Conservation (phyloP, 2,888 invertebrate species). For the Criorhina ranunculi region DNA sequence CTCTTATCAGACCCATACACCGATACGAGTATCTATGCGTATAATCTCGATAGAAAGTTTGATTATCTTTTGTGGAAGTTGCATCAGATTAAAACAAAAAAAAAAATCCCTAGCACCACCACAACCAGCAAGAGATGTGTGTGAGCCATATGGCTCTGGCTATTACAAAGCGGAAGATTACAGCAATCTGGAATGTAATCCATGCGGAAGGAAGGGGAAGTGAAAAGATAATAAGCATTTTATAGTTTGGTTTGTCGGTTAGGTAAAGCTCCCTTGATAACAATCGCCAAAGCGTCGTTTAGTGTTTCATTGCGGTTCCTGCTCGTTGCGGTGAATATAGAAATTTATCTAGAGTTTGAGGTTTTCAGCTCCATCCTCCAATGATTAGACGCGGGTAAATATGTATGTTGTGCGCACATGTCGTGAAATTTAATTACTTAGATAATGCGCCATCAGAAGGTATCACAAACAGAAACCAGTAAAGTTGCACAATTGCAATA, state of each 20-base stretch:
- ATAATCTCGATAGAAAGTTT: constrained; percentile 6
- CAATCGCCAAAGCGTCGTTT: constrained; percentile 14
- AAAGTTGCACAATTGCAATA: constrained; percentile 2
- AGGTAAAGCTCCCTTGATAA: constrained; percentile 9
- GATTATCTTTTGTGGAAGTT: constrained; percentile 31
- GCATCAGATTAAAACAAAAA: constrained; percentile 38
- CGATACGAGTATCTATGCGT: neutral
- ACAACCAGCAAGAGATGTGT: constrained; percentile 17
- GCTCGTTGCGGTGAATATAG: neutral
- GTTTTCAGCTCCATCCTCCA: neutral
- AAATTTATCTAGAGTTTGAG: constrained; percentile 4
- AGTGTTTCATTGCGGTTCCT: constrained; percentile 9
- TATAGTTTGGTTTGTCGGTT: constrained; percentile 17
- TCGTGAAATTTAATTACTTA: constrained; percentile 18
- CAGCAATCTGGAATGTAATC: neutral
- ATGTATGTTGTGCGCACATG: neutral
- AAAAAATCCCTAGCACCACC: constrained; percentile 16
- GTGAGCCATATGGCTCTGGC: neutral
- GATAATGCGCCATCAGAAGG: constrained; percentile 8
- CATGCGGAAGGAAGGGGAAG: constrained; percentile 4
- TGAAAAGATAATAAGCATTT: constrained; percentile 1
- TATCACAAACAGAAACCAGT: neutral
- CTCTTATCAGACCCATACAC: constrained; percentile 23
- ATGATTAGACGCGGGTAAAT: constrained; percentile 14
- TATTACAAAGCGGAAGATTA: constrained; percentile 21